Evolutionary conservation across 1,140 invertebrate species (phyloP).

Genomic region (Danaus plexippus): DNA sequence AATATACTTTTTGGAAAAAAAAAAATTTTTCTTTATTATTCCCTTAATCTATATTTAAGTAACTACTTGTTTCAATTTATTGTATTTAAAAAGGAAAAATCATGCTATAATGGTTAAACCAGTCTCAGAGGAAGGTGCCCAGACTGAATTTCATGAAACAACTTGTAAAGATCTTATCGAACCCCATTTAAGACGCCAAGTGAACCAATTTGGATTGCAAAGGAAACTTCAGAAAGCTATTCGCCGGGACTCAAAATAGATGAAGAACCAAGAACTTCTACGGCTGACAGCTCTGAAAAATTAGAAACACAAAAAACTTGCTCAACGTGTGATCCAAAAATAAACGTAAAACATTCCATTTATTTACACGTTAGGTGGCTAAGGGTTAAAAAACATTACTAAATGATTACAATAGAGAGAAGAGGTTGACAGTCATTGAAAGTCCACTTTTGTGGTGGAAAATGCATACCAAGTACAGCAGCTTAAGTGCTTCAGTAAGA

Average conservation of each 20-base stretch:
- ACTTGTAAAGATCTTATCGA: constrained; percentile 11
- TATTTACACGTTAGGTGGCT: too few species aligned
- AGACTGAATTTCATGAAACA: constrained; percentile 17
- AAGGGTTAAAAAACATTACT: too few species aligned
- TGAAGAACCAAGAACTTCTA: constrained; percentile 10
- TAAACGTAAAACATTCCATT: constrained; percentile 12
- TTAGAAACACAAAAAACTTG: constrained; percentile 7
- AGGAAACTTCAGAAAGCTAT: constrained; percentile 12
- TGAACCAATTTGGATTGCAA: constrained; percentile 14
- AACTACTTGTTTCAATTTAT: constrained; percentile 28
- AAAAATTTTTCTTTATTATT: constrained; percentile 26
- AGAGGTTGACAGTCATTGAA: too few species aligned
- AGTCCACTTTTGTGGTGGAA: too few species aligned
- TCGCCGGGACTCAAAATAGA: constrained; percentile 12
- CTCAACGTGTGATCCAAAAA: constrained; percentile 13
- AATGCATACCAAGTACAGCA: too few species aligned
- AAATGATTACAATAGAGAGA: too few species aligned
- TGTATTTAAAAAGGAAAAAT: constrained; percentile 28
- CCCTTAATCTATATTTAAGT: constrained; percentile 27
- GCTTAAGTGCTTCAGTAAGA: too few species aligned
- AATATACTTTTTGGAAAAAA: constrained; percentile 18
- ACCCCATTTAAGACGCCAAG: constrained; percentile 11
- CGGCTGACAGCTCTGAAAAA: constrained; percentile 8
- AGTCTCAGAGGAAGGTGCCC: constrained; percentile 13
- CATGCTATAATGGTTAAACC: too few species aligned